Evolutionary conservation across 2,888 invertebrate genomes (phyloP).

Genomic region (Gonocerus acuteangulatus): DNA sequence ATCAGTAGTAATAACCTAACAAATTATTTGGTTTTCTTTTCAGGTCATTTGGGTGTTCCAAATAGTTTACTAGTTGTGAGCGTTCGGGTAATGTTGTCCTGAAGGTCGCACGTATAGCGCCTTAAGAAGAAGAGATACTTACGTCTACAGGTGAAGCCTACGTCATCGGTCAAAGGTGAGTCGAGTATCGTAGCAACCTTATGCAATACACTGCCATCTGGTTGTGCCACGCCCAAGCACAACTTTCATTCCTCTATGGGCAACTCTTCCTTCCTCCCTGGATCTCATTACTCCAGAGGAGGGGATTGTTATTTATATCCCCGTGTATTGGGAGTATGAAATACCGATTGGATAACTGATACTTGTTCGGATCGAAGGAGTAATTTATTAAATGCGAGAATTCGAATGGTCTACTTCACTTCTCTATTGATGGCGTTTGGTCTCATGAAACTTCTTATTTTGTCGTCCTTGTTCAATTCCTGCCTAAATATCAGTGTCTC

Average conservation of each 20-base stretch:
- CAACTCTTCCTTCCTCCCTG: background rate
- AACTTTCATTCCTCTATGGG: background rate
- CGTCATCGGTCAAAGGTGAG: constrained; percentile 25
- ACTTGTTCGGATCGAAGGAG: too few relatives aligned
- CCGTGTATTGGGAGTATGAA: too few relatives aligned
- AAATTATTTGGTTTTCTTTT: background rate
- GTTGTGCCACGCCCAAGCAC: constrained; percentile 14
- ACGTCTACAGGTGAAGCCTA: constrained; percentile 13
- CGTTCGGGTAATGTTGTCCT: constrained; percentile 16
- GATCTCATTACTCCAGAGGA: too few relatives aligned
- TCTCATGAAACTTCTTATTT: too few relatives aligned
- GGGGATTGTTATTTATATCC: too few relatives aligned
- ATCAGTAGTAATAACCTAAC: background rate
- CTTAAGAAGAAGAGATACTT: constrained; percentile 1
- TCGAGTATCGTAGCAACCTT: constrained; percentile 3
- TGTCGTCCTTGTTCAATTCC: too few relatives aligned
- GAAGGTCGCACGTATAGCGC: background rate
- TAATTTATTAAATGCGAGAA: too few relatives aligned
- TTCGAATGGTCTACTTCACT: too few relatives aligned
- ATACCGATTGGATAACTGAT: too few relatives aligned
- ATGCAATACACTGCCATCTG: background rate
- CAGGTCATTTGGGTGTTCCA: constrained; percentile 12
- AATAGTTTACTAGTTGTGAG: constrained; percentile 2
- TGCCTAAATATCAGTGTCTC: too few relatives aligned
- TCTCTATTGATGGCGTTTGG: too few relatives aligned